Evolutionary conservation across 2,113 vertebrate species (phyloP), one percentile per base, ranked within the genome.

Genomic region (Campylomormyrus numenius): DNA sequence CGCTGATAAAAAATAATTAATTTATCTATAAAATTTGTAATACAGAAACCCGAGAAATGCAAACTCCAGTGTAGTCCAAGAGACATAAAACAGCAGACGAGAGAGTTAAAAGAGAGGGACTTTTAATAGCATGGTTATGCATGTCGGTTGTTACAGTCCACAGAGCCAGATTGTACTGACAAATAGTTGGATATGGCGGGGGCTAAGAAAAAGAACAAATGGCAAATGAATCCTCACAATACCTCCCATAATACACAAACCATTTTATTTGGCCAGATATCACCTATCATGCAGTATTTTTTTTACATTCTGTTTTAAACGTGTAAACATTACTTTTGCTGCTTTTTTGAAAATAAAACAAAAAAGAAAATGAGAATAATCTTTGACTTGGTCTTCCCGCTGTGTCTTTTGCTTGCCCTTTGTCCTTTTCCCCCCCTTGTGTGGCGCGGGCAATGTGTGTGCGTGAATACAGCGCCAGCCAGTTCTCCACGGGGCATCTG

Each of bases 51-150:
- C 27, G 35, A 42, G 35, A 42, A 80, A 42, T 42, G 35, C 35
- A 19, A 77, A 77, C 70, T 17, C 13, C 15, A 19, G 0, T 52
- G 50, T 35, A 53, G 27, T 8, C 5, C 45, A 74, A 42, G 42
- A 48, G 50, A 53, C 45, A 83, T 17, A n/a, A 83, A 53, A 53
- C 39, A 31, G 10, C 74, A 89, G 88, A 77, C 35, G 39, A 39
- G 39, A 52, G 46, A 83, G n/a, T 89, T 53, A 89, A 89, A 89
- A 89, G 70, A 89, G n/a, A 50, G 19, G 74, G 74, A 50, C 48
- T 56, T 89, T 89, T 89, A 89, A 83, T 89, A 89, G 88, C 74
- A 89, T 89, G 74, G 88, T 74, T 89, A 87, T 87, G 86, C 49
- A 58, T 87, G 86, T 80, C 9, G 39, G 74, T 84, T 83, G 74